Evolutionary conservation across 37 sponge, comb jelly and placozoan genomes (phyloP).

Genomic region (Beroe ovata): DNA sequence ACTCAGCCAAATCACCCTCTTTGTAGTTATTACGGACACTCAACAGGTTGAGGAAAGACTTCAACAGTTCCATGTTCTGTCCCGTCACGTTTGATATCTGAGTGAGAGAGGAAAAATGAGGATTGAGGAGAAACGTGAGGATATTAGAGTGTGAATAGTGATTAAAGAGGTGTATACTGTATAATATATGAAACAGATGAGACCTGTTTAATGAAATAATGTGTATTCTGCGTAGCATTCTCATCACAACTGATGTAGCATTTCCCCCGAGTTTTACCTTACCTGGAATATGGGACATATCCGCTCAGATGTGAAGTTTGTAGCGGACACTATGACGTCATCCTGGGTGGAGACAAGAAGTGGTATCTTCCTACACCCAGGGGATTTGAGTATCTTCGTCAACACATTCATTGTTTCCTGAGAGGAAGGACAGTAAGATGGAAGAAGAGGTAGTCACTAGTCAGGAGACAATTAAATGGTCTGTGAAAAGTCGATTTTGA

Average conservation of each 20-base stretch:
- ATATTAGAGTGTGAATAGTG: too few species aligned
- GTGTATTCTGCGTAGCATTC: too few species aligned
- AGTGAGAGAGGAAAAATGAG: background rate
- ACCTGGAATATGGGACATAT: conserved; percentile 99
- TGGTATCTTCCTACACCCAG: conserved; percentile 97
- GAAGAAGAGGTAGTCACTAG: too few species aligned
- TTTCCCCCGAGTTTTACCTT: too few species aligned
- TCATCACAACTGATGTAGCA: too few species aligned
- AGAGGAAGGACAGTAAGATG: background rate
- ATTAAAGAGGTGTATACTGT: too few species aligned
- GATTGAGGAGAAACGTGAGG: too few species aligned
- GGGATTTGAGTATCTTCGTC: conserved; percentile 89
- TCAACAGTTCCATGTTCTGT: conserved; percentile 89
- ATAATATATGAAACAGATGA: too few species aligned
- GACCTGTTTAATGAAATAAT: too few species aligned
- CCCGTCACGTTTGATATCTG: conserved; percentile 93
- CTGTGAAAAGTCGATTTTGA: too few species aligned
- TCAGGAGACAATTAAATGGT: too few species aligned
- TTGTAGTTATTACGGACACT: conserved; percentile 77
- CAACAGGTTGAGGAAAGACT: conserved; percentile 89
- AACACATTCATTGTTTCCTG: conserved; percentile 91
- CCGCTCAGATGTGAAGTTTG: conserved; percentile 96
- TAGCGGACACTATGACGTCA: conserved; percentile 92
- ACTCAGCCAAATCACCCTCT: conserved; percentile 87
- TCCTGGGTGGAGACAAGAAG: conserved; percentile 84